A percentile compares a stretch with the other conserved stretches of the same genome.
These are phyloP conservation scores for Emydoidea blandingii DNA, from an alignment of 2,797 vertebrate species.

Conservation along the genomic window DNA sequence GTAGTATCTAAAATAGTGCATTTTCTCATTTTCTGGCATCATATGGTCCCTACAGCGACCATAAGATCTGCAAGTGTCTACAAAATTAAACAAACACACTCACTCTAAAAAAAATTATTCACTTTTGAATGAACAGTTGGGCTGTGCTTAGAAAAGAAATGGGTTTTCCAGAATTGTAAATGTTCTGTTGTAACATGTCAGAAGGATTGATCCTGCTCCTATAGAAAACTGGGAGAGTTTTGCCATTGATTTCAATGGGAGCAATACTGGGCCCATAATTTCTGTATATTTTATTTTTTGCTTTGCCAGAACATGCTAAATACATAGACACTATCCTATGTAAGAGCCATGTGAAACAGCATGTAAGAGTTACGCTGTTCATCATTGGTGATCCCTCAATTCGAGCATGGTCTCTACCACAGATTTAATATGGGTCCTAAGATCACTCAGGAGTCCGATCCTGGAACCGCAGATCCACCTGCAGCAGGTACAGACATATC, in stretches of 20 bases:
- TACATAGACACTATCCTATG: background rate
- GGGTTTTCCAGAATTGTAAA: background rate
- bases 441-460: too few species aligned
- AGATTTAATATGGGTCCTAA: too few species aligned
- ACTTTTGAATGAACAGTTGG: background rate
- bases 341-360: background rate
- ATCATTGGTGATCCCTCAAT: too few species aligned
- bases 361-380: background rate
- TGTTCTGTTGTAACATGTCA: background rate
- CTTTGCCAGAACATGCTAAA: background rate
- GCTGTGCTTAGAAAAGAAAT: background rate
- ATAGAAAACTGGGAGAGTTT: background rate
- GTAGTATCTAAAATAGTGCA: background rate
- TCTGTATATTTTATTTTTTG: background rate
- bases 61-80: background rate
- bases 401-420: too few species aligned
- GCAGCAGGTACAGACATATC: too few species aligned
- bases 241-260: background rate
- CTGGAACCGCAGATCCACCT: too few species aligned
- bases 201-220: accelerated
- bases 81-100: conserved; percentile 37
- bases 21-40: conserved; percentile 10
- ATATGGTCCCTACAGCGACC: background rate
- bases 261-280: background rate
- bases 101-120: background rate